A percentile compares a stretch with the other conserved stretches of the same genome.
These are phyloP conservation scores for Rhopalosiphum padi DNA, from an alignment of 1,140 invertebrate genomes.

Conservation along the genomic window DNA sequence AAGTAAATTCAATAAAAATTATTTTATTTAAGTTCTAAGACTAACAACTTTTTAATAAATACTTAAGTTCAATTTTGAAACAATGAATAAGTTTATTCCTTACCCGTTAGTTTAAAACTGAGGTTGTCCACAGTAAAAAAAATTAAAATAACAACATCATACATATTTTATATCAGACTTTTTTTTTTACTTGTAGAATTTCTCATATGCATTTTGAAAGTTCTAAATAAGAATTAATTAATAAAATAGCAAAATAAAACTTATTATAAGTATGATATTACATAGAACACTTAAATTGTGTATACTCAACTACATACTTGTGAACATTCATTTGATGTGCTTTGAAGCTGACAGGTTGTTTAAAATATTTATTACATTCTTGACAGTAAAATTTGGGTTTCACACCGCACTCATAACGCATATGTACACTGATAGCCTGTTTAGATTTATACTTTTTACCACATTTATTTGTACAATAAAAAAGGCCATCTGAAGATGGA, in stretches of 20 bases:
- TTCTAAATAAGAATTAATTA: background rate
- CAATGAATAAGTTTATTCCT: background rate
- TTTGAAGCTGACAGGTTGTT: constrained; percentile 71
- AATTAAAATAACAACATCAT: background rate
- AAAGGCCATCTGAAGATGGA: constrained; percentile 60
- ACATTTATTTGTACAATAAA: constrained; percentile 56
- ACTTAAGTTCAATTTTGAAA: background rate
- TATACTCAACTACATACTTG: constrained; percentile 35
- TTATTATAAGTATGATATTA: background rate
- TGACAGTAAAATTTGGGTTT: constrained; percentile 60
- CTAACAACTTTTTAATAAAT: background rate
- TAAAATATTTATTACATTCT: constrained; percentile 69
- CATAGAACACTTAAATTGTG: background rate
- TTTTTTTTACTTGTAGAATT: background rate
- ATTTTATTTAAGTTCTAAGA: background rate
- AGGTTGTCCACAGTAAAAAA: background rate
- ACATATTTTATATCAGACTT: constrained; percentile 9
- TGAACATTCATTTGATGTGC: constrained; percentile 62
- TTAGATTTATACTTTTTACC: constrained; percentile 58
- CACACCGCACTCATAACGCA: constrained; percentile 61
- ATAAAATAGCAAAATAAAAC: background rate
- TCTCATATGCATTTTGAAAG: background rate
- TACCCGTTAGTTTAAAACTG: background rate
- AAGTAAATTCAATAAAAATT: background rate
- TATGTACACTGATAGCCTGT: constrained; percentile 59